A percentile compares a stretch with the other conserved stretches of the same genome.
Evolutionary conservation across 1,140 invertebrate species (phyloP).

Genomic region (Mactra quadrangularis): DNA sequence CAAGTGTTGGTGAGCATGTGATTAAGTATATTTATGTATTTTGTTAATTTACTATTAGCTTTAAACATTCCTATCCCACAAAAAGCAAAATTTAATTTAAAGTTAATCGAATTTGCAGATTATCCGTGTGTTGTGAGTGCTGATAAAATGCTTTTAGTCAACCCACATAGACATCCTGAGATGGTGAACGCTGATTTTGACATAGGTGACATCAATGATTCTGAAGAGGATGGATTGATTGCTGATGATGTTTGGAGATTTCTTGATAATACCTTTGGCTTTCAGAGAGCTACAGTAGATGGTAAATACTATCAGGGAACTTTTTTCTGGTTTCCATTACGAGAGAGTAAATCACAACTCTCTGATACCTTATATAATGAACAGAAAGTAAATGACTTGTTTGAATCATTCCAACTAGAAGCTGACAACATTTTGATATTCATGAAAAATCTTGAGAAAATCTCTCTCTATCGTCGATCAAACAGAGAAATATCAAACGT

Average conservation of each 20-base stretch:
- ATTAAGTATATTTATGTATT: too few relatives aligned
- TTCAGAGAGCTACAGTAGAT: background rate
- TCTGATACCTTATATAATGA: conserved; percentile 65
- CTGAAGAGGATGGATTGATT: conserved; percentile 6
- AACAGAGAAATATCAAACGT: background rate
- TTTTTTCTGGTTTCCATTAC: conserved; percentile 77
- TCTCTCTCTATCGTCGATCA: background rate
- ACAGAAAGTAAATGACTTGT: conserved; percentile 67
- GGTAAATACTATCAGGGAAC: conserved; percentile 68
- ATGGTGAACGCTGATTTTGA: conserved; percentile 32
- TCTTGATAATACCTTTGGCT: conserved; percentile 12
- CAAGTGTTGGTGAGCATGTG: too few relatives aligned
- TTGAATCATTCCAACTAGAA: conserved; percentile 63
- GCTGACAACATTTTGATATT: conserved; percentile 67
- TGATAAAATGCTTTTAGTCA: conserved; percentile 69
- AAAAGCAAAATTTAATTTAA: background rate
- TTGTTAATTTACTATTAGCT: too few relatives aligned
- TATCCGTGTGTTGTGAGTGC: conserved; percentile 76
- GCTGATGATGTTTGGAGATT: conserved; percentile 1
- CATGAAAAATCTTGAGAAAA: conserved; percentile 60
- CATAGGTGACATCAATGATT: background rate
- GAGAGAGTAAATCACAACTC: conserved; percentile 60
- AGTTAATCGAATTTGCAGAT: conserved; percentile 68
- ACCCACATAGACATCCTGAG: conserved; percentile 68
- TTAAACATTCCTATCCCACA: too few relatives aligned